Conservation (phyloP, 2,888 invertebrate genomes). For the Lymantria monacha region DNA sequence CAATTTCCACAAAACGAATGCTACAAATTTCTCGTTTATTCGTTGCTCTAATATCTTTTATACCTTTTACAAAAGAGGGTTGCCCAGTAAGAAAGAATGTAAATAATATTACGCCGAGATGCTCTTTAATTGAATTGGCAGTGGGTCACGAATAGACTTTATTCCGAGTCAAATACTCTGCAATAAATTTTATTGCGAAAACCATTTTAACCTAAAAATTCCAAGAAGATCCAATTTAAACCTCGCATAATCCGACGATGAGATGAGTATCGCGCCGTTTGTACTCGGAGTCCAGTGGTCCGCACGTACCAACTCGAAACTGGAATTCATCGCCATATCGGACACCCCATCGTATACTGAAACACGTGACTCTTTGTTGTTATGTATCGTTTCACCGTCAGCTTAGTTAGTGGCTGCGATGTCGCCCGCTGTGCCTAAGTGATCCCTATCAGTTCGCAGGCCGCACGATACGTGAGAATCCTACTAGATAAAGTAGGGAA, state of each 20-base stretch:
- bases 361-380: constrained; percentile 30
- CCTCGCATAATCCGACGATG: constrained; percentile 63
- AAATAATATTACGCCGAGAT: constrained; percentile 60
- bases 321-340: constrained; percentile 20
- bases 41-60: constrained; percentile 37
- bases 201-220: constrained; percentile 71
- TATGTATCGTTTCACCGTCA: constrained; percentile 28
- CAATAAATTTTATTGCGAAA: constrained; percentile 72
- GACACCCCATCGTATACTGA: constrained; percentile 21
- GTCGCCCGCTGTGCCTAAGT: constrained; percentile 24
- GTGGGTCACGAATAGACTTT: constrained; percentile 63
- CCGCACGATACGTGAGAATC: constrained; percentile 64
- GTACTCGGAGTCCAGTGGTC: constrained; percentile 32
- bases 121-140: constrained; percentile 64
- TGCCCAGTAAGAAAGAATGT: constrained; percentile 44
- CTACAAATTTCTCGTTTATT: constrained; percentile 31
- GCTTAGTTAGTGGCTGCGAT: constrained; percentile 30
- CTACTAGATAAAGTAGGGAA: constrained; percentile 55
- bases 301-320: constrained; percentile 22
- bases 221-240: constrained; percentile 73
- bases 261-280: constrained; percentile 61
- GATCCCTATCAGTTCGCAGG: constrained; percentile 51
- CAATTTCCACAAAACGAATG: constrained; percentile 20
- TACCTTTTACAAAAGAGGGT: constrained; percentile 39
- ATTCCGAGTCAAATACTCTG: constrained; percentile 64